Evolutionary conservation across 2,113 vertebrate genomes (phyloP).

Genomic region (Plotosus lineatus): DNA sequence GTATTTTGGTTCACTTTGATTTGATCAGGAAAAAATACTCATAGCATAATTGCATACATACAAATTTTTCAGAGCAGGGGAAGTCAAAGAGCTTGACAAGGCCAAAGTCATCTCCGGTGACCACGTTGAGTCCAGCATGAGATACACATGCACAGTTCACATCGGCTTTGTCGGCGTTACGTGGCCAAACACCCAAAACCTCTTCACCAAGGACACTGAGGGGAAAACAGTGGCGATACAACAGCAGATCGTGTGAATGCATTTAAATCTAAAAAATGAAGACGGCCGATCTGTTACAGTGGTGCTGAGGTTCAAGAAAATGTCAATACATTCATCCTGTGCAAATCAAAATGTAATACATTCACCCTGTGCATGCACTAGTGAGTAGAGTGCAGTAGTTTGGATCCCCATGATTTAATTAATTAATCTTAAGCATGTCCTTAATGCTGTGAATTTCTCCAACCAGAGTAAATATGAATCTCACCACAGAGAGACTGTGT

Average conservation of each 20-base stretch:
- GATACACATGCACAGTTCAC: constrained; percentile 94
- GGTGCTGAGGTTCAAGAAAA: background rate
- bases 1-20: background rate
- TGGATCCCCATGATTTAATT: background rate
- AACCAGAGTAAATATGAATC: background rate
- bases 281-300: background rate
- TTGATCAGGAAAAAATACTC: background rate
- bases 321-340: too few species aligned
- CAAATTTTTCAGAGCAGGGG: constrained; percentile 92
- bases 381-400: background rate
- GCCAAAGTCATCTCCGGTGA: constrained; percentile 92
- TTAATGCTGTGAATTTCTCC: background rate
- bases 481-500: background rate
- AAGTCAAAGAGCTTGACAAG: constrained; percentile 97
- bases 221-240: background rate
- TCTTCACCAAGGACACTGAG: constrained; percentile 89
- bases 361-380: background rate
- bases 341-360: background rate
- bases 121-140: constrained; percentile 85
- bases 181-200: constrained; percentile 92
- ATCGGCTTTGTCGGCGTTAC: constrained; percentile 90
- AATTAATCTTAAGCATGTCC: too few species aligned
- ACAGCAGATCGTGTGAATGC: background rate
- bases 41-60: constrained; percentile 66
- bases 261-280: background rate